Conservation (phyloP, 2,113 vertebrate genomes). For the Chloropsis hardwickii region DNA sequence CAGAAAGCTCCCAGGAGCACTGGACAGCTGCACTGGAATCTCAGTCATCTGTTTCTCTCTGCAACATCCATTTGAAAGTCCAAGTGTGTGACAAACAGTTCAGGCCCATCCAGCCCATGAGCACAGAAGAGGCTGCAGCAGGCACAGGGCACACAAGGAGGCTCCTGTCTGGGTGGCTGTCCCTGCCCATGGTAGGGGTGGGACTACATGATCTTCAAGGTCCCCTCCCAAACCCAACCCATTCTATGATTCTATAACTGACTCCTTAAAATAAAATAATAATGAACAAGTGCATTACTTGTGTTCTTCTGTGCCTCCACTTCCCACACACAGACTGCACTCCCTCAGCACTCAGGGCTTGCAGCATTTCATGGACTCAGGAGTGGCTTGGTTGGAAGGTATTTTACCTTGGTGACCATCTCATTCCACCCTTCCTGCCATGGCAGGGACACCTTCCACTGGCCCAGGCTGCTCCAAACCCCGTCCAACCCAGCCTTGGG, state of each 20-base stretch:
- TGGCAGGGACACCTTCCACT: neutral
- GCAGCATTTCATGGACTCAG: neutral
- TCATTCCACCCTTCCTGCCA: neutral
- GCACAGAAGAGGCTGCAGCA: neutral
- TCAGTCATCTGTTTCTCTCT: neutral
- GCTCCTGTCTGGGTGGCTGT: too few species aligned
- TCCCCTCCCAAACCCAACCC: neutral
- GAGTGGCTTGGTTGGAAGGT: neutral
- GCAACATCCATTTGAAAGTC: neutral
- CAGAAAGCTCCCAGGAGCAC: neutral
- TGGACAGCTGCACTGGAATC: neutral
- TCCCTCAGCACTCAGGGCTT: neutral
- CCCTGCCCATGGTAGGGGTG: neutral
- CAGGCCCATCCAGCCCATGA: neutral
- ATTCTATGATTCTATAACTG: neutral
- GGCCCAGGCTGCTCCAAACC: neutral
- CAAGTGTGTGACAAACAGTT: neutral
- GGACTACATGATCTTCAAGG: neutral
- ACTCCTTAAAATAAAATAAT: neutral
- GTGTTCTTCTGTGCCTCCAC: neutral
- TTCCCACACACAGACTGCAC: neutral
- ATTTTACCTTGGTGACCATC: neutral
- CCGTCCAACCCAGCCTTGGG: rapidly evolving
- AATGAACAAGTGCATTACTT: neutral
- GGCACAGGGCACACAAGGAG: neutral